Evolutionary conservation across 1,140 invertebrate genomes (phyloP), one percentile per base, ranked within the genome.

Genomic region (Drosophila bipectinata): DNA sequence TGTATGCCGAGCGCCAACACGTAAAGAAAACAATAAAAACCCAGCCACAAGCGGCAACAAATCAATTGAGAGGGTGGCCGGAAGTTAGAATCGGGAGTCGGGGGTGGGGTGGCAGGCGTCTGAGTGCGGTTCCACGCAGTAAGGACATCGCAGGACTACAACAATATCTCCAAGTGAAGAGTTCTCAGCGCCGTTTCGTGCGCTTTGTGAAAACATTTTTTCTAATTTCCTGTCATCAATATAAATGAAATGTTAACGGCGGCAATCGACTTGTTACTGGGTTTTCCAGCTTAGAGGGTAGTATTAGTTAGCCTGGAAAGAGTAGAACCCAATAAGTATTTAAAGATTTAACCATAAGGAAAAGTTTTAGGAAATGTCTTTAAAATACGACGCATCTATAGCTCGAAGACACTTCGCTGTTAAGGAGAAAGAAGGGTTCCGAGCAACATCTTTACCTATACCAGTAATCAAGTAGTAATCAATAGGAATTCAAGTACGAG

Each of bases 171-270:
- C 26, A 14, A 34, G 41, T 30, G 41, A 77, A 63, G 73, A 77
- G 74, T 61, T 57, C 48, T 41, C 18, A 34, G 26, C 39, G 14
- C 37, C 48, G 72, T 69, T 56, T 49, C 63, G 58, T 62, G 69
- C 21, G 56, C 26, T 68, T 54, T 58, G 66, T 75, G 71, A 82
- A 87, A 87, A 82, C 82, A 87, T 88, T 88, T 83, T 83, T 88
- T 88, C 83, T 88, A 88, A 88, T 88, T 88, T 88, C 83, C 83
- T 88, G 83, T 88, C 83, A 88, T 88, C 83, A 79, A 88, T 88
- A 88, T 82, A 88, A 88, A 88, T 88, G 83, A 88, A 88, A 87
- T 82, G 82, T 75, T 79, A 52, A 68, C 52, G 48, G 44, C 37
- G 48, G 73, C 62, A 54, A 49, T 72, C 67, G 52, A 44, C 34